Base-by-base conservation (phyloP, 2,113 vertebrate genomes). In the Trogon surrucura region DNA sequence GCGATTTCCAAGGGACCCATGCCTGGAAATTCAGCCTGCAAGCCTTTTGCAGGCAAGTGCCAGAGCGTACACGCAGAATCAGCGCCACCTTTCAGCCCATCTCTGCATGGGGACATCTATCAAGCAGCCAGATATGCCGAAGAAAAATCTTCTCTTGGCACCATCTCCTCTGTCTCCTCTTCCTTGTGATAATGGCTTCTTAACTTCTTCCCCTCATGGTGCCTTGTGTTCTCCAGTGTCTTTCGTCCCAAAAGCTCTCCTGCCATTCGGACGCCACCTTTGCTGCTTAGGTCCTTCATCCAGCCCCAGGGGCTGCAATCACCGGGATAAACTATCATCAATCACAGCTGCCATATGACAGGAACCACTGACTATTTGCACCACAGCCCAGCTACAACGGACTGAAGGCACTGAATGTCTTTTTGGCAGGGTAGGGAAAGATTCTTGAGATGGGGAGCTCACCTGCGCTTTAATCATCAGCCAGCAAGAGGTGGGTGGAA, bases 281-380 rank as follows among this genome's bases (percentile, higher is more conserved):
- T 61, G 18, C 50, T 56, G 27, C 26, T 47, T 8, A 8, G 38
- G 38, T 16, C 6, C 13, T 26, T 26, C 27, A 60, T 29, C 61
- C 34, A 15, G 5, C 14, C 60, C 45, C 50, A 22, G 27, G 0
- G 23, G 53, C 38, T 56, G 21, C 47, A 36, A 7, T 30, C 18
- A 27, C 10, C 5, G 16, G 44, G 29, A 89, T 69, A 41, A 54
- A 21, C 26, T n/a, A 25, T 17, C 47, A 26, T 29, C 47, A 50
- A 3, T 73, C 57, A 30, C 51, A 15, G 13, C 27, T 69, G 15
- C 11, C 17, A 19, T 4, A 15, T 0, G 0, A 8, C 4, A 34
- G 88, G 51, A 93, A 5, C 18, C 56, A 44, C 73, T 17, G 9
- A 25, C 61, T 50, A 1, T 38, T 65, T 17, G 19, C 4, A 30